Conservation (phyloP, 1,140 invertebrate species). For the Saxidomus purpurata region DNA sequence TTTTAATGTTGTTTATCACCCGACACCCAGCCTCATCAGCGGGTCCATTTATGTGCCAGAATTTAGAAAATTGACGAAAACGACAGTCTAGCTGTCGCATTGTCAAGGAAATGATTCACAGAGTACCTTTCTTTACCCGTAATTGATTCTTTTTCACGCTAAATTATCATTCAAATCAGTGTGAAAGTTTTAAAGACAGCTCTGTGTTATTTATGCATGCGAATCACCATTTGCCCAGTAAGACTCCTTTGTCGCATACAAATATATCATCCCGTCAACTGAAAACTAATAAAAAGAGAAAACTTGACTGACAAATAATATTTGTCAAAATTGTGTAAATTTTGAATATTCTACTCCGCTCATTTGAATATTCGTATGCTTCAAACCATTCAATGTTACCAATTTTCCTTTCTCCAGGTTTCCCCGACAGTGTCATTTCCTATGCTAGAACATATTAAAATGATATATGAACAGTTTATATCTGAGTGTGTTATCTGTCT, state of each 20-base stretch:
- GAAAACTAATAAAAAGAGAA: constrained; percentile 43
- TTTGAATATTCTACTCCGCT: constrained; percentile 23
- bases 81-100: not conserved
- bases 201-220: constrained; percentile 47
- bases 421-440: constrained; percentile 8
- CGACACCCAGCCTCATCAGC: constrained; percentile 10
- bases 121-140: not conserved
- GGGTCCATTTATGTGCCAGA: constrained; percentile 47
- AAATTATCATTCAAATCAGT: constrained; percentile 67
- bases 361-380: constrained; percentile 51
- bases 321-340: constrained; percentile 71
- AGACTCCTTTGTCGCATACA: constrained; percentile 52
- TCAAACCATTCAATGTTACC: constrained; percentile 9
- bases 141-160: constrained; percentile 63
- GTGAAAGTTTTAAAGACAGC: constrained; percentile 45
- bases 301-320: constrained; percentile 65
- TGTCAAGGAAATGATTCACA: constrained; percentile 18
- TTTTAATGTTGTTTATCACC: constrained; percentile 48
- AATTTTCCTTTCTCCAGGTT: constrained; percentile 27
- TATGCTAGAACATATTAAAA: constrained; percentile 41
- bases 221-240: not conserved
- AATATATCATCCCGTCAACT: constrained; percentile 61
- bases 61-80: constrained; percentile 6
- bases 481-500: constrained; percentile 16
- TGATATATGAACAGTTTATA: constrained; percentile 29